Conservation (phyloP, 2,113 vertebrate species). For the Centropus bengalensis region DNA sequence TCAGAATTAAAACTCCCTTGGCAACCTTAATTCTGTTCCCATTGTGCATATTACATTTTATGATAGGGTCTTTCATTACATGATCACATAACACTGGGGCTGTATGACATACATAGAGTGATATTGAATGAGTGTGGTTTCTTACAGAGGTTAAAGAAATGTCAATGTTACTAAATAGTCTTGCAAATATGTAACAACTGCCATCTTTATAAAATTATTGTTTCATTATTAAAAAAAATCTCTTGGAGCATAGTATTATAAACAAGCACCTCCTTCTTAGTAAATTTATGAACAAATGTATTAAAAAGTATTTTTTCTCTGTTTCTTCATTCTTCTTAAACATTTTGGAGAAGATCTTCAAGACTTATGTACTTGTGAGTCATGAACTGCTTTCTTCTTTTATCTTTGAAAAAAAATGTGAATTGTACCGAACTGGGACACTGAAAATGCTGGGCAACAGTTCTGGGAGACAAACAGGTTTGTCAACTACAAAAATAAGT, state of each 20-base stretch:
- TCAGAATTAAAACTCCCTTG: slow-evolving; percentile 57
- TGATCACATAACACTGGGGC: slow-evolving; percentile 58
- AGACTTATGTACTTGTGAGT: neutral
- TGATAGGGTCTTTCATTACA: slow-evolving; percentile 43
- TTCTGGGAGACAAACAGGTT: neutral
- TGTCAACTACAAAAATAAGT: neutral
- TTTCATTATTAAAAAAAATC: neutral
- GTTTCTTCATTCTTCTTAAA: neutral
- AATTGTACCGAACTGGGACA: neutral
- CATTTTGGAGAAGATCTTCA: neutral
- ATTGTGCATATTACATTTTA: slow-evolving; percentile 67
- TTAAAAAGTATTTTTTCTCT: neutral
- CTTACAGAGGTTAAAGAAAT: slow-evolving; percentile 68
- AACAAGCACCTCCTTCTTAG: neutral
- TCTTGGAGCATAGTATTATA: neutral
- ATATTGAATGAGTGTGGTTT: slow-evolving; percentile 51
- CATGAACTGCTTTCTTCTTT: neutral
- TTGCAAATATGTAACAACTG: slow-evolving; percentile 39
- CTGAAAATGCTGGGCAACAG: neutral
- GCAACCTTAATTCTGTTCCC: slow-evolving; percentile 48
- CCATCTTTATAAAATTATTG: slow-evolving; percentile 22
- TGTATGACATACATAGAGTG: slow-evolving; percentile 35
- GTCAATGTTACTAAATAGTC: slow-evolving; percentile 36
- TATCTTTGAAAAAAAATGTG: neutral
- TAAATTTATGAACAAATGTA: neutral